Conservation (phyloP, 2,797 vertebrate species). For the Crypturellus tataupa region DNA sequence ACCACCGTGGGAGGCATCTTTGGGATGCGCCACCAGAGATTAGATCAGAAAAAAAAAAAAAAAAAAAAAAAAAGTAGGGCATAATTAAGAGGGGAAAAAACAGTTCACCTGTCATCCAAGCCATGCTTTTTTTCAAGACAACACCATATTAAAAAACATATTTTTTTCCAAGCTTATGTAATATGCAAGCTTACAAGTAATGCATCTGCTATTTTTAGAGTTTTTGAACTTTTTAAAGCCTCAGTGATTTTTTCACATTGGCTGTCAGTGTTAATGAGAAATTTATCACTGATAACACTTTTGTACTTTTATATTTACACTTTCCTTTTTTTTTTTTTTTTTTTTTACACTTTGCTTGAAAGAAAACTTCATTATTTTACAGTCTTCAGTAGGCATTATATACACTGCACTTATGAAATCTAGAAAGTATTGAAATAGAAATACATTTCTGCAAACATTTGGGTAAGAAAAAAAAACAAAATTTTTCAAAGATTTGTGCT, state of each 20-base stretch:
- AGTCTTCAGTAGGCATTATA: slow-evolving; percentile 86
- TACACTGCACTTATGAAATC: slow-evolving; percentile 87
- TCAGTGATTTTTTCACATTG: background rate
- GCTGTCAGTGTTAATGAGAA: background rate
- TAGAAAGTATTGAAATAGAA: slow-evolving; percentile 84
- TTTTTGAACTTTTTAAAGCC: background rate
- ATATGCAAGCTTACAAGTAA: background rate
- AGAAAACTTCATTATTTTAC: slow-evolving; percentile 86
- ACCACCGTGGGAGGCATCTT: background rate
- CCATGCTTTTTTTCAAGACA: background rate
- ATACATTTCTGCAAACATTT: slow-evolving; percentile 84
- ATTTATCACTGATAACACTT: background rate
- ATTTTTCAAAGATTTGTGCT: slow-evolving; percentile 82
- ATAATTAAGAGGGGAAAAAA: background rate
- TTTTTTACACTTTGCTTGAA: slow-evolving; percentile 83
- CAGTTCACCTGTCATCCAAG: background rate
- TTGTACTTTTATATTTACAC: background rate
- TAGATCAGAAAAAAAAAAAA: background rate
- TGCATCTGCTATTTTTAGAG: background rate
- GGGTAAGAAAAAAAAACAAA: slow-evolving; percentile 84
- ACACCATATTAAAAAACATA: background rate
- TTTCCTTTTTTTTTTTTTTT: background rate
- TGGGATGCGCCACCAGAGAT: background rate
- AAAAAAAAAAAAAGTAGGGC: background rate
- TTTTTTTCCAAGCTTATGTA: background rate